Evolutionary conservation across 2,797 vertebrate genomes (phyloP), one percentile per base, ranked within the genome.

Genomic region (Typhlichthys subterraneus): DNA sequence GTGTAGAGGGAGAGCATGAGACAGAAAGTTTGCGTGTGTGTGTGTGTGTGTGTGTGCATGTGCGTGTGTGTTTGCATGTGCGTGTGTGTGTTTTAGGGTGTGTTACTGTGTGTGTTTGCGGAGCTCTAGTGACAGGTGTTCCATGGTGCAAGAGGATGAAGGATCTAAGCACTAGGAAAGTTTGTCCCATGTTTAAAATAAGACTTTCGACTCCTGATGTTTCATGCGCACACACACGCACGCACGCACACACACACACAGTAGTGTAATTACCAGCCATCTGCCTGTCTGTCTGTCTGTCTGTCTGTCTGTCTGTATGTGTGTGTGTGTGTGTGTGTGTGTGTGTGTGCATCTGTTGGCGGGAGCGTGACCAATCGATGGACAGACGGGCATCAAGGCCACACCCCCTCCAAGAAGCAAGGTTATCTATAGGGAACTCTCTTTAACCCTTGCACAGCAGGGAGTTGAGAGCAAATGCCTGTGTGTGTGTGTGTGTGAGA

Each of bases 1-100:
- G 63, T 61, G 15, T 77, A 87, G 80, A 78, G 55, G 61, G 74
- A 79, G 59, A 56, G 64, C 65, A 65, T 42, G 53, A 47, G 53
- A 7, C 45, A 29, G 42, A 49, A 54, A 38, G 33, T 38, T 38
- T 5, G 33, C 5, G 1, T 38, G 33, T 38, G 33, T 38, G 5
- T 38, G 33, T 38, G 33, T 38, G 33, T 23, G 23, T 23, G 23
- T 23, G 23, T 23, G 23, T 23, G 23, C 59, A 50, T 47, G 33
- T 17, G 17, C 1, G 17, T 17, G 17, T 17, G 17, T 33, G 31
- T 33, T 1, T 2, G 19, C 2, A 19, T 19, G 19, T 19, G 19
- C 19, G 19, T 19, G 19, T 17, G 17, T 23, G 23, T 23, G 23
- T 23, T 23, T 23, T 23, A 23, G 19, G 19, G 23, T 23, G 23